These are phyloP conservation scores for Mormyrus proboscirostris DNA, from an alignment of 2,797 vertebrate species.

Conservation along the genomic window DNA sequence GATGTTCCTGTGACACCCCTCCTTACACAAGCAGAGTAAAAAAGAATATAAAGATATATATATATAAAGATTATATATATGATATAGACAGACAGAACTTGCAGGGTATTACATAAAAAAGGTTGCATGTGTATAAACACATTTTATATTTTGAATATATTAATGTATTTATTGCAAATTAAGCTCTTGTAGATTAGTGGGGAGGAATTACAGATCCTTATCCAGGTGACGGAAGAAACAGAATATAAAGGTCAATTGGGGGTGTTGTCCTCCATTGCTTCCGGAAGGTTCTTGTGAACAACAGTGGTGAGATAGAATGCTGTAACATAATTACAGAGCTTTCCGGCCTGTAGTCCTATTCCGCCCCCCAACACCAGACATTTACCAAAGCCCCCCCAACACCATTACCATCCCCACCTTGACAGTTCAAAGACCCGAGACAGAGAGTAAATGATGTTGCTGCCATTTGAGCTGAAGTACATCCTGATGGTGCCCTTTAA, in stretches of 20 bases:
- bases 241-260: constrained; percentile 70
- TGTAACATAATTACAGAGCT: constrained; percentile 73
- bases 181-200: neutral
- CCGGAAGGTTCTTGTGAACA: constrained; percentile 58
- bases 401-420: constrained; percentile 63
- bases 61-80: constrained; percentile 48
- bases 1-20: constrained; percentile 74
- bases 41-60: no score
- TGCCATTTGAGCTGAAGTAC: constrained; percentile 73
- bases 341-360: constrained; percentile 55
- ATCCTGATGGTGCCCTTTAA: constrained; percentile 64
- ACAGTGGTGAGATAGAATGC: constrained; percentile 63
- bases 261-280: constrained; percentile 73
- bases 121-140: constrained; percentile 13
- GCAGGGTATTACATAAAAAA: constrained; percentile 34
- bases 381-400: constrained; percentile 33
- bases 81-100: constrained; percentile 51
- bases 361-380: constrained; percentile 64
- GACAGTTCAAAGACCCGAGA: constrained; percentile 68
- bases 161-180: constrained; percentile 44
- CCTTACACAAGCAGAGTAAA: constrained; percentile 62
- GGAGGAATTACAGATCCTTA: constrained; percentile 67
- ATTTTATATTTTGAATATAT: constrained; percentile 22
- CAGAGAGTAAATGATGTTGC: constrained; percentile 69
- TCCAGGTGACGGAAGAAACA: constrained; percentile 75